Evolutionary conservation across 2,113 vertebrate genomes (phyloP).

Genomic region (Amblyornis subalaris): DNA sequence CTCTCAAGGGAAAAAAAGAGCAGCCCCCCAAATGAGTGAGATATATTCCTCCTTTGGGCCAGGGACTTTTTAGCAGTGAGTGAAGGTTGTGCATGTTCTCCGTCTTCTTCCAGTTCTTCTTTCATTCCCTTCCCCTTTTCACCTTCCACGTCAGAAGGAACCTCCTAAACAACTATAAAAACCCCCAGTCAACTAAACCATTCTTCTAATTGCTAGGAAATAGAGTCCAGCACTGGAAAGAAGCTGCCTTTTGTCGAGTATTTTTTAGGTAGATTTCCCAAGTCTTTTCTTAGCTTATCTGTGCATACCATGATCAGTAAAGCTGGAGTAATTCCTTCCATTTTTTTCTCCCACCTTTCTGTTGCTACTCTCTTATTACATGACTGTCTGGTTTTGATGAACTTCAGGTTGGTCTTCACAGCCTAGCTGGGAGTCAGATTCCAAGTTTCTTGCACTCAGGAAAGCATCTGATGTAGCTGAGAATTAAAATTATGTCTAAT

Average conservation of each 20-base stretch:
- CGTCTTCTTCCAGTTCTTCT: not conserved
- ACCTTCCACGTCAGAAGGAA: not conserved
- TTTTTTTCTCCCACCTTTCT: not conserved
- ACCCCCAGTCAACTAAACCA: fast-evolving
- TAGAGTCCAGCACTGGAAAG: not conserved
- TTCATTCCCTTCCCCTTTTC: not conserved
- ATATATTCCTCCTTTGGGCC: not conserved
- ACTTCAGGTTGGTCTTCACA: not conserved
- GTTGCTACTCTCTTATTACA: not conserved
- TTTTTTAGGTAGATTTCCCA: not conserved
- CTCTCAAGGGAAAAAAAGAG: not conserved
- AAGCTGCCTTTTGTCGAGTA: not conserved
- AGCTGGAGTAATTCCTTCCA: not conserved
- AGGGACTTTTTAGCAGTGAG: not conserved
- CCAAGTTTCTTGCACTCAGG: not conserved
- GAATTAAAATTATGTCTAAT: not conserved
- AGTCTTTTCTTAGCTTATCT: not conserved
- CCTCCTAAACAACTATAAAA: not conserved
- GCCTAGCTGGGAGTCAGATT: not conserved
- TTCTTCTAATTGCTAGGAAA: not conserved
- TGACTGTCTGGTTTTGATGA: not conserved
- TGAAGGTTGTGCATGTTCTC: not conserved
- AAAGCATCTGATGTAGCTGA: not conserved
- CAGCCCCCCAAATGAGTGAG: not conserved
- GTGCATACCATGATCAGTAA: not conserved